Evolutionary conservation across 2,797 vertebrate species (phyloP).

Genomic region (Onychomys torridus): DNA sequence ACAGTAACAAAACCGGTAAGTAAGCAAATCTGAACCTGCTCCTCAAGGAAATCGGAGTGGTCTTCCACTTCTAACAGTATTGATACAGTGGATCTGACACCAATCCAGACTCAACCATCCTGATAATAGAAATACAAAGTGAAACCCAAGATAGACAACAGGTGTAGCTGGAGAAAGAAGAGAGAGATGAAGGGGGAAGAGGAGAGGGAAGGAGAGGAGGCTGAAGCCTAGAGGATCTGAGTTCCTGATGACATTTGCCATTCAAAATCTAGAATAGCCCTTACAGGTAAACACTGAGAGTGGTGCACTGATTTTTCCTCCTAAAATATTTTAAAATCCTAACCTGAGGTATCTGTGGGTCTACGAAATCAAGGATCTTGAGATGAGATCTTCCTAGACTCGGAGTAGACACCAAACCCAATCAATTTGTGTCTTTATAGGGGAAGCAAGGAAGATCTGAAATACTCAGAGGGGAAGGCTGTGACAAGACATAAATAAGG

Average conservation of each 20-base stretch:
- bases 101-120: too few relatives aligned
- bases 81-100: background rate
- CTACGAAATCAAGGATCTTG: background rate
- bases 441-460: background rate
- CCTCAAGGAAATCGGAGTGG: accelerated
- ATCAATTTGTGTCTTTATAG: background rate
- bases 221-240: background rate
- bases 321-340: background rate
- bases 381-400: background rate
- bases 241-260: background rate
- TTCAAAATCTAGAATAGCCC: background rate
- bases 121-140: background rate
- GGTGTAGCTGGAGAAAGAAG: background rate
- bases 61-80: background rate
- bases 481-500: background rate
- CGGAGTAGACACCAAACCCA: background rate
- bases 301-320: background rate
- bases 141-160: background rate
- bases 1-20: background rate
- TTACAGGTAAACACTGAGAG: background rate
- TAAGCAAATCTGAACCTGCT: background rate
- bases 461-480: background rate
- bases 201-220: background rate
- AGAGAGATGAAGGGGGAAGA: background rate
- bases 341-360: background rate